Base-by-base conservation (phyloP, 2,888 invertebrate genomes). In the Calliopum simillimum region DNA sequence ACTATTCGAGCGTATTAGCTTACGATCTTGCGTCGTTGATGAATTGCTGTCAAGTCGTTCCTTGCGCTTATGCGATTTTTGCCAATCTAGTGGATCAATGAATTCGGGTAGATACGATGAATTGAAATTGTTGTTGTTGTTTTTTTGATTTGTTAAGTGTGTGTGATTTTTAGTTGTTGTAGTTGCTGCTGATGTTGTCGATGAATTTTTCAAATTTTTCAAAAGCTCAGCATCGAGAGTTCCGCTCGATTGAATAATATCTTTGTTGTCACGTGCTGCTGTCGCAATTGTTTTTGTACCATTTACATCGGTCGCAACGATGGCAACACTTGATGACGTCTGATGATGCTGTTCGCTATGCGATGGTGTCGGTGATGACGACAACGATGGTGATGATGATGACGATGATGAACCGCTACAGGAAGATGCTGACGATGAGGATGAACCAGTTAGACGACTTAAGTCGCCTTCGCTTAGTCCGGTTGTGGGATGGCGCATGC, bases 31-130 rank as follows among this genome's bases (percentile, higher is more conserved):
- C 59, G 87, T 88, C 68, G 87, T 84, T 41, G 89, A 89, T 74
- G 88, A 88, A 73, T 80, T 85, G 82, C 90, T 90, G 82, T 91
- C 90, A 78, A 90, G 89, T 56, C 90, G 87, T 80, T 91, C 91
- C 83, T 90, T 91, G 74, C 91, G 87, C 81, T 91, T 90, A 70
- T 90, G 85, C 49, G 89, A 85, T 79, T 84, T 86, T 75, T 86
- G 85, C 86, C 86, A 86, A 83, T 86, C 86, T 70, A 83, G 71
- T 51, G 86, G 85, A 77, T 86, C 86, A 67, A 86, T 85, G 78
- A 86, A 80, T 76, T 86, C 85, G 71, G 86, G 86, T 75, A 86
- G 77, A 77, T 86, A 86, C 68, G 85, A 84, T 75, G 86, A 85
- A 72, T 76, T 80, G 72, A 85, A 83, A 70, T 78, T 78, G 75